These are phyloP conservation scores for Tetraneura akinire DNA, from an alignment of 1,140 invertebrate species.

Conservation along the genomic window DNA sequence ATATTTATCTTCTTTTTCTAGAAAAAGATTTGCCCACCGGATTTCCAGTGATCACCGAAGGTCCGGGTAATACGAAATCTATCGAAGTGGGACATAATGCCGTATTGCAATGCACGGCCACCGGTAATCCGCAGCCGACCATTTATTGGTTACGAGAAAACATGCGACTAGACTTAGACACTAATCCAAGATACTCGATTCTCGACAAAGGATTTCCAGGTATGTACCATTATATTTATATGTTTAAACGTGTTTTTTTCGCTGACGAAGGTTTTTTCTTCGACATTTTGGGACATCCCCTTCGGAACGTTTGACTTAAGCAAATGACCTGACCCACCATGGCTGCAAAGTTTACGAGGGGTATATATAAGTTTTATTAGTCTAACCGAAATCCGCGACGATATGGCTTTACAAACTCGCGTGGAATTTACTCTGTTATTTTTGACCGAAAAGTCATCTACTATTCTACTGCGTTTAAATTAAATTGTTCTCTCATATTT, in stretches of 20 bases:
- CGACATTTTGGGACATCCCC: neutral
- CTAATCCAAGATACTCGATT: slow-evolving; percentile 81
- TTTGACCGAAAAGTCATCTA: neutral
- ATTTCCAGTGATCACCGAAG: slow-evolving; percentile 84
- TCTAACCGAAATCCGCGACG: neutral
- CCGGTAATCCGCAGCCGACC: slow-evolving; percentile 79
- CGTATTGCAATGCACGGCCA: slow-evolving; percentile 82
- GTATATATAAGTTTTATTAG: slow-evolving; percentile 29
- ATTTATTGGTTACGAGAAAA: slow-evolving; percentile 92
- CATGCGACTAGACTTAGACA: slow-evolving; percentile 80
- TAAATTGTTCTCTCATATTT: too few relatives aligned
- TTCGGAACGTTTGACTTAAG: slow-evolving; percentile 29
- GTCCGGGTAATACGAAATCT: slow-evolving; percentile 80
- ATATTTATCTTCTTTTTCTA: slow-evolving; percentile 61
- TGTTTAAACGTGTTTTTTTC: slow-evolving; percentile 32
- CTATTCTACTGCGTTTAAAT: too few relatives aligned
- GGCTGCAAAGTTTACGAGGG: slow-evolving; percentile 21
- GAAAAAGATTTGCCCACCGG: slow-evolving; percentile 83
- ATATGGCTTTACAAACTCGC: slow-evolving; percentile 5
- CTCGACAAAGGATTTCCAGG: slow-evolving; percentile 74
- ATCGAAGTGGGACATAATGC: slow-evolving; percentile 94
- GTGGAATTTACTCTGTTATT: slow-evolving; percentile 2
- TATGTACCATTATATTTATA: slow-evolving; percentile 57
- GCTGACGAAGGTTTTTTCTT: slow-evolving; percentile 23
- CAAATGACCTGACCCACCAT: neutral